phyloP scores from a whole-genome alignment of 2,113 vertebrate genomes.

The Ctenodactylus gundi region DNA sequence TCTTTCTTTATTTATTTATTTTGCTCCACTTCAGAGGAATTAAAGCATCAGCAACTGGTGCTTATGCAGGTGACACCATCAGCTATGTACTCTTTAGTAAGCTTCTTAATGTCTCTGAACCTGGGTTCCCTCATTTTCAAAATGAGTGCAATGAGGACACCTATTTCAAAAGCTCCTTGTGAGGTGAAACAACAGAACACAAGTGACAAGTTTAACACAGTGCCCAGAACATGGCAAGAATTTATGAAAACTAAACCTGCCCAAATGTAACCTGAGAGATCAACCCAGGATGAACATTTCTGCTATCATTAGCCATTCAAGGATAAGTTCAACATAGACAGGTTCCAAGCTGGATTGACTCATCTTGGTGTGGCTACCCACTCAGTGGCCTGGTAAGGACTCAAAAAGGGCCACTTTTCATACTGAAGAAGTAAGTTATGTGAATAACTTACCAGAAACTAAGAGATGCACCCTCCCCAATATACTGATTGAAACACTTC shows the following conservation, averaged over 20 bases:
- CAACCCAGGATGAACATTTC: not conserved
- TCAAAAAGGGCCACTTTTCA: not conserved
- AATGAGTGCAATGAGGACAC: not conserved
- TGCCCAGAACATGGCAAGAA: not conserved
- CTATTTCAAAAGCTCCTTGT: not conserved
- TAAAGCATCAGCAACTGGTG: not conserved
- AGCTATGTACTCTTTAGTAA: not conserved
- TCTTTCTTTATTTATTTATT: too few relatives aligned
- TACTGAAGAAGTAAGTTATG: not conserved
- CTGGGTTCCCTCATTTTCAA: conserved; percentile 18
- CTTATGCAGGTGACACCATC: not conserved
- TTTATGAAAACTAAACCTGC: not conserved
- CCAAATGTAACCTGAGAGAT: not conserved
- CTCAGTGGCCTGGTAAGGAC: not conserved
- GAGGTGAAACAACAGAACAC: not conserved
- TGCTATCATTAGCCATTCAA: not conserved
- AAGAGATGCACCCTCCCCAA: not conserved
- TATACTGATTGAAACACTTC: not conserved
- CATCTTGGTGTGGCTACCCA: too few relatives aligned
- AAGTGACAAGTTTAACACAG: not conserved
- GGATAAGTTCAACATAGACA: not conserved
- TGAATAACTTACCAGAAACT: not conserved
- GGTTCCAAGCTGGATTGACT: too few relatives aligned
- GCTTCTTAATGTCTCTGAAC: conserved; percentile 1
- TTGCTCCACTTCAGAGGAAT: not conserved